Base-by-base conservation (phyloP, 2,888 invertebrate genomes). In the Xestia sexstrigata region DNA sequence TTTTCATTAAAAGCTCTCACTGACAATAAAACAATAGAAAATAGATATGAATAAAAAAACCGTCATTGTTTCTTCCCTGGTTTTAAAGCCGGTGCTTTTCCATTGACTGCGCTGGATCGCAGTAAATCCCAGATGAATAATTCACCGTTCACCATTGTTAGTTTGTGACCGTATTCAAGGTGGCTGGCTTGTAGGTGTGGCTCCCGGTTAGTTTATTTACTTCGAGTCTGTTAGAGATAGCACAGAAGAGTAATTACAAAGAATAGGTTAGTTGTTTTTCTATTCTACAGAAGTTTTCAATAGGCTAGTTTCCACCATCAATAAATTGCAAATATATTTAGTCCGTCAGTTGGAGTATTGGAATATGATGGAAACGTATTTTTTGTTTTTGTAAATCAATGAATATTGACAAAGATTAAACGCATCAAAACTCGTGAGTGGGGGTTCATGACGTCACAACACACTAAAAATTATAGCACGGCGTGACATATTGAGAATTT, bases 91-190 rank as follows among this genome's bases (percentile, higher is more conserved):
- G 47, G 35, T 62, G 23, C 4, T 55, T 63, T 85, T 76, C 58
- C 71, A 76, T 58, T 79, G 76, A 74, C 68, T 71, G 82, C 52
- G 13, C 35, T 42, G 60, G 45, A 78, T 79, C 52, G 65, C 30
- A 74, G 42, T 76, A 74, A 78, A 67, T 68, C 75, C 52, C 70
- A 30, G 42, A 23, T 82, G 79, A 86, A 86, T 82, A 79, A 85
- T 85, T 72, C 78, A 55, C 60, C 13, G 62, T 60, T 70, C 70
- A 26, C 60, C 63, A 83, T 86, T 84, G 74, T 79, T 62, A 23
- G 47, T 52, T 63, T 52, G n/a, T 62, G n/a, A n/a, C n/a, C n/a
- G n/a, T n/a, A n/a, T n/a, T n/a, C n/a, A n/a, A n/a, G n/a, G n/a
- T n/a, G n/a, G n/a, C n/a, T n/a, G n/a, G n/a, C n/a, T n/a, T n/a